Evolutionary conservation across 2,113 vertebrate species (phyloP).

Genomic region (Gavialis gangeticus): DNA sequence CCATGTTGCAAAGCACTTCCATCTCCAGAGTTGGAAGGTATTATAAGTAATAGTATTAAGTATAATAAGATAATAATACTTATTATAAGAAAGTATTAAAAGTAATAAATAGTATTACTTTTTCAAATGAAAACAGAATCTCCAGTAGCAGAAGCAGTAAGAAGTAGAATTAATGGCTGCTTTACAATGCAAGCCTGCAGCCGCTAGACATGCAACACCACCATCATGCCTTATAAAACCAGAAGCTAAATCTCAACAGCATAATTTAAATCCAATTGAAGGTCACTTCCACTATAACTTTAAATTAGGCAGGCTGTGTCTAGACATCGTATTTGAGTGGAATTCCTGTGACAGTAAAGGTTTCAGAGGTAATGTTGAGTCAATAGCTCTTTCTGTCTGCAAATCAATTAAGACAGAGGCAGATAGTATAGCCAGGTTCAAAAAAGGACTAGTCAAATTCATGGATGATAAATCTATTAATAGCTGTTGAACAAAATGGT

Average conservation of each 20-base stretch:
- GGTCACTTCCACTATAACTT: background rate
- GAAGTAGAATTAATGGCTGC: background rate
- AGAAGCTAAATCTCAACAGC: background rate
- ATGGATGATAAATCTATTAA: too few relatives aligned
- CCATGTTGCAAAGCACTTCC: background rate
- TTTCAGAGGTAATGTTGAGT: background rate
- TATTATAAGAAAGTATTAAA: too few relatives aligned
- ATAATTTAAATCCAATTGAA: background rate
- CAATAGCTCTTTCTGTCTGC: background rate
- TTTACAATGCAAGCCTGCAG: background rate
- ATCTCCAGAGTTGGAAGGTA: background rate
- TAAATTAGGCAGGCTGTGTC: background rate
- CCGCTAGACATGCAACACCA: background rate
- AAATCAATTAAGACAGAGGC: background rate
- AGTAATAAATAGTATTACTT: background rate
- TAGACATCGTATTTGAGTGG: background rate
- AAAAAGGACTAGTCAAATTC: too few relatives aligned
- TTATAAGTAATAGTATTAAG: too few relatives aligned
- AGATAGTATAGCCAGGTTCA: too few relatives aligned
- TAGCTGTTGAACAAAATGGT: too few relatives aligned
- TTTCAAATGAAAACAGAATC: background rate
- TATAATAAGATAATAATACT: too few relatives aligned
- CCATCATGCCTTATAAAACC: background rate
- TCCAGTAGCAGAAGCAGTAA: background rate
- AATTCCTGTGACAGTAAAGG: background rate